Conservation (phyloP, 23 tunicate genomes). For the Pegea sp. region DNA sequence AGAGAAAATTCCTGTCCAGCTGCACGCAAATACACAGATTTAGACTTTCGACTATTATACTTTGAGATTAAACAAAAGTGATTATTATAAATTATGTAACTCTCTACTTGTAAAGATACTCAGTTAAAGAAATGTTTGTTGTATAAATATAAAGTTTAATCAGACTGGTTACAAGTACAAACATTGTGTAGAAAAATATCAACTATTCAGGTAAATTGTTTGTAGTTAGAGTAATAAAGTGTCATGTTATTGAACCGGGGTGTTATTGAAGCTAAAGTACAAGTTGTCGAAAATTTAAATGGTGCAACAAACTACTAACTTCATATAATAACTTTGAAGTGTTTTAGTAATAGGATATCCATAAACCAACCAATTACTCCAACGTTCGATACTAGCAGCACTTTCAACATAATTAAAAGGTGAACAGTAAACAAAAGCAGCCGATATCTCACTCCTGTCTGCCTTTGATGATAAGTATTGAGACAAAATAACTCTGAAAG, state of each 20-base stretch:
- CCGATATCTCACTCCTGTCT: conserved; percentile 8
- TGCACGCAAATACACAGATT: conserved; percentile 1
- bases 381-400: conserved; percentile 34
- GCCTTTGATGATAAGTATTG: conserved; percentile 34
- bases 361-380: conserved; percentile 60
- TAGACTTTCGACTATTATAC: no score
- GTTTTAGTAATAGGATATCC: conserved; percentile 19
- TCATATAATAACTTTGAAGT: conserved; percentile 14
- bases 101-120: background rate
- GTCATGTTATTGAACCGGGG: no score
- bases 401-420: conserved; percentile 51
- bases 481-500: conserved; percentile 22
- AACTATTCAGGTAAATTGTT: no score
- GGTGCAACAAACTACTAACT: conserved; percentile 8
- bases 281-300: no score
- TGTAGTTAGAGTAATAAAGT: no score
- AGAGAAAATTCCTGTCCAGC: conserved; percentile 13
- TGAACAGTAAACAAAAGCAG: conserved; percentile 37
- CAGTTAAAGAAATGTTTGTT: background rate
- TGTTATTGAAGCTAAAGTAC: no score
- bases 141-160: no score
- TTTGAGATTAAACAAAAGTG: no score
- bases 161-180: no score
- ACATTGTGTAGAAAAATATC: no score
- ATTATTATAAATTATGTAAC: no score